A percentile compares a stretch with the other conserved stretches of the same genome.
phyloP scores from a whole-genome alignment of 1,140 invertebrate species.

The Aphis craccivora region DNA sequence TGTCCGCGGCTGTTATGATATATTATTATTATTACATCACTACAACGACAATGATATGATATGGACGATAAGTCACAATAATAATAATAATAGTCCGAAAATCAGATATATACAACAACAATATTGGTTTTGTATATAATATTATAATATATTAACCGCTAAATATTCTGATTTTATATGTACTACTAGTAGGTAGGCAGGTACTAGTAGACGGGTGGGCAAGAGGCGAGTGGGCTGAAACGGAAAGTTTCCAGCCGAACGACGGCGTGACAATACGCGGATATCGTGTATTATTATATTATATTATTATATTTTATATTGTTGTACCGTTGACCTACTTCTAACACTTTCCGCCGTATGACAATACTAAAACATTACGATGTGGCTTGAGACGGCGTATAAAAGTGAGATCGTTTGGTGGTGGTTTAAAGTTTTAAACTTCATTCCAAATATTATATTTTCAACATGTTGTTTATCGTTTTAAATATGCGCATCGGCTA shows the following conservation, averaged over 20 bases:
- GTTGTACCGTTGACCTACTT: neutral
- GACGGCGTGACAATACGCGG: neutral
- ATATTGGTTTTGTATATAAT: neutral
- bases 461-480: neutral
- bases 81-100: neutral
- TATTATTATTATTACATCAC: neutral
- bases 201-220: neutral
- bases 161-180: neutral
- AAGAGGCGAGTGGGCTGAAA: neutral
- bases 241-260: constrained; percentile 3
- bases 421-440: neutral
- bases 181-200: neutral
- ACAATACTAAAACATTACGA: neutral
- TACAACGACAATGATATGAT: neutral
- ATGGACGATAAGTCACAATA: neutral
- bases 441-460: neutral
- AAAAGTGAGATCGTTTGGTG: neutral
- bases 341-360: neutral
- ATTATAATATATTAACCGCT: no score
- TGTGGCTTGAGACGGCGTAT: neutral
- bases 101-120: neutral
- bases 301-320: neutral
- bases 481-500: no score
- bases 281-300: neutral
- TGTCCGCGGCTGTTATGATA: neutral